Base-by-base conservation (phyloP, 2,888 invertebrate genomes). In the Stegophylla sp. region DNA sequence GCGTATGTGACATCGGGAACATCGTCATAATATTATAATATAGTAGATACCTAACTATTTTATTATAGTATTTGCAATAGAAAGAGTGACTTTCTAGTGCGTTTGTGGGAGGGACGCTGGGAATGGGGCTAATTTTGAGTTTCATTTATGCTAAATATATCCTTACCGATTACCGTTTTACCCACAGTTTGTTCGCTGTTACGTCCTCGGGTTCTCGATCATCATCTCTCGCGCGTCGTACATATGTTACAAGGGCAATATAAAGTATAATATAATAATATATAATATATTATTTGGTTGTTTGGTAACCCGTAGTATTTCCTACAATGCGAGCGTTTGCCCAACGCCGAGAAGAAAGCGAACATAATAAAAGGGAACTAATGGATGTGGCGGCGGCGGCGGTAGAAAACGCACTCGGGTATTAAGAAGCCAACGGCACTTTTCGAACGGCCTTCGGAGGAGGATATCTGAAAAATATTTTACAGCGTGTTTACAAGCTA, bases 321-420 rank as follows among this genome's bases (percentile, higher is more conserved):
- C 64, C 64, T n/a, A 64, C 34, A 59, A 4, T 23, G 56, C 23
- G 23, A 45, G n/a, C 9, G 45, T 48, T 67, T 45, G 67, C 67
- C 45, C 45, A 67, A 67, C 26, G 45, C 67, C 23, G 9, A 26
- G 45, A 67, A 67, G 67, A 67, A 67, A 67, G 67, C 67, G 67
- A 43, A 45, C 23, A 45, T 67, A 45, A 67, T 26, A 48, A 67
- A 43, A 67, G 20, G 67, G 48, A 67, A 67, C 67, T 48, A 67
- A 67, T 67, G 23, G 67, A 67, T 45, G 41, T 45, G 45, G 45
- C 23, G 67, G 45, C 10, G 20, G 41, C n/a, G 5, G 43, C 45
- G 23, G 26, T 13, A 59, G 13, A 45, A 12, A 34, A 20, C 20
- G 10, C 23, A 17, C 41, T n/a, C 26, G 41, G 15, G 34, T 63